Evolutionary conservation across 2,113 vertebrate species (phyloP), one percentile per base, ranked within the genome.

Genomic region (Oreochromis spilurus): DNA sequence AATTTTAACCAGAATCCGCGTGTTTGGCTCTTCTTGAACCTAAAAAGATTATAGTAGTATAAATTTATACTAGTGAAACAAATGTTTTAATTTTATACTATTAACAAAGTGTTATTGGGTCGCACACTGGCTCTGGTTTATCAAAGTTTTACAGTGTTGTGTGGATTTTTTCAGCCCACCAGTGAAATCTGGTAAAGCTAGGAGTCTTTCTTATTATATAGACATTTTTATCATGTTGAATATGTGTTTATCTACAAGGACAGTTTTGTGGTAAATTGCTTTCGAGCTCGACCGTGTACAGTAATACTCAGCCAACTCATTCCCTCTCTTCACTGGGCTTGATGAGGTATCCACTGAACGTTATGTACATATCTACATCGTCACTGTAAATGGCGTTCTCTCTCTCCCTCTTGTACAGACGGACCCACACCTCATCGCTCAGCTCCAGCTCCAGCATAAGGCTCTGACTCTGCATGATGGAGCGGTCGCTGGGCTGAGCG

Each of bases 381-480:
- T 99, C 98, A 0, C 98, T 98, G 95, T 99, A 99, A 77, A 99
- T 86, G 6, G 98, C 98, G 2, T 99, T 99, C 92, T 99, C 98
- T 2, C 98, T 80, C 90, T 98, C 97, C 2, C 97, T 94, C 93
- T 98, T 99, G 96, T 97, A 99, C 40, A 99, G 97, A 2, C 98
- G 96, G 62, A 98, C 94, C 98, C 98, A 99, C 83, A 98, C 97
- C 82, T 97, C 96, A 34, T 99, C 97, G 0, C 94, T 94, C 1
- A 94, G 94, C 58, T 80, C 94, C 84, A 99, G 96, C 50, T 96
- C 89, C 94, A 99, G 93, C 97, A 99, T 97, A 62, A 99, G 86
- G 48, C 98, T 99, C 96, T 99, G 98, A 80, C 98, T 99, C 96
- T 99, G 98, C 98, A 99, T 99, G 94, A 99, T 98, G 96, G 98